phyloP scores from a whole-genome alignment of 2,888 invertebrate genomes.

The Polymixis flavicincta region DNA sequence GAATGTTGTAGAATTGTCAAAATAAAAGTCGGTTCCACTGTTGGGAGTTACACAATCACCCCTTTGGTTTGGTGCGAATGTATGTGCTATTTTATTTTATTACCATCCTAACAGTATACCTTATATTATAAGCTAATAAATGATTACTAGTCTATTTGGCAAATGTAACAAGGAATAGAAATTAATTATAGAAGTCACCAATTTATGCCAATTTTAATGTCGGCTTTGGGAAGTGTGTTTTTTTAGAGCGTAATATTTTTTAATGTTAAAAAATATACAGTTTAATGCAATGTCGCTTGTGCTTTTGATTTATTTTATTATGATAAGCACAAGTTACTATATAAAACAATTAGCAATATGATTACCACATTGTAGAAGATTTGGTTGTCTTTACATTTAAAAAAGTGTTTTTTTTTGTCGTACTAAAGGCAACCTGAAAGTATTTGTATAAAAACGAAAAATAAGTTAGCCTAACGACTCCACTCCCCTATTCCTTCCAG shows the following conservation, averaged over 20 bases:
- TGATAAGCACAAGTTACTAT: background rate
- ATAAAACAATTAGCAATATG: background rate
- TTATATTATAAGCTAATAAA: background rate
- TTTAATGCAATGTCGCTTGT: background rate
- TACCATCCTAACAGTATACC: too few species aligned
- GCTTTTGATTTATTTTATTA: background rate
- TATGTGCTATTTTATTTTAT: too few species aligned
- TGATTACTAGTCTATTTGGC: background rate
- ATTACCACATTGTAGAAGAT: background rate
- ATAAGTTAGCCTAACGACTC: slow-evolving; percentile 64
- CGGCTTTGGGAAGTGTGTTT: background rate
- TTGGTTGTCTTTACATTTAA: background rate
- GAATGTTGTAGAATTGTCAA: too few species aligned
- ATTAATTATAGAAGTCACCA: background rate
- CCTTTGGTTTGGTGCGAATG: too few species aligned
- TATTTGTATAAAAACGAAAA: background rate
- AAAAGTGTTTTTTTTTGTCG: background rate
- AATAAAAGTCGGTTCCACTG: too few species aligned
- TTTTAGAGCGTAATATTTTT: background rate
- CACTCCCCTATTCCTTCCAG: slow-evolving; percentile 71
- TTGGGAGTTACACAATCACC: too few species aligned
- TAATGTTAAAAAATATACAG: background rate
- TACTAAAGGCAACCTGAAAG: background rate
- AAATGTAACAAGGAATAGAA: background rate
- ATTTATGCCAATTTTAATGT: background rate